A percentile compares a stretch with the other conserved stretches of the same genome.
phyloP scores from a whole-genome alignment of 2,113 vertebrate species.

The Siniperca knerii region DNA sequence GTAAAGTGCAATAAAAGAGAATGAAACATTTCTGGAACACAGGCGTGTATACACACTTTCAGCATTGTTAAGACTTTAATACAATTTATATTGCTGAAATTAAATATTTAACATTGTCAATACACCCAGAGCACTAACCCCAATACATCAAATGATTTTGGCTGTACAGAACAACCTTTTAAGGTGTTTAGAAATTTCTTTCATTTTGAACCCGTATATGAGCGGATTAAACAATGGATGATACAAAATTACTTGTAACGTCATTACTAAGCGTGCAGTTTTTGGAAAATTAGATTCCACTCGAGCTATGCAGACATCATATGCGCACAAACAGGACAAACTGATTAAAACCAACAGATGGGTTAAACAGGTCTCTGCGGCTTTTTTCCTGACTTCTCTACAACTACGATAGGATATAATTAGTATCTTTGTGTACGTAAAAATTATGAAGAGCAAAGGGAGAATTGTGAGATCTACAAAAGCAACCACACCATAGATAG shows the following conservation, averaged over 20 bases:
- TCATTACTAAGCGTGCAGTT: slow-evolving; percentile 35
- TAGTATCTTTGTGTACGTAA: slow-evolving; percentile 50
- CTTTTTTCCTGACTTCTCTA: slow-evolving; percentile 41
- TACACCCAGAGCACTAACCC: no score
- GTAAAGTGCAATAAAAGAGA: no score
- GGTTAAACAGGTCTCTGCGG: slow-evolving; percentile 55
- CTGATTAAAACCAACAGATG: slow-evolving; percentile 51
- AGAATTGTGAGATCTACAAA: neutral
- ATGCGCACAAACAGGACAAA: slow-evolving; percentile 18
- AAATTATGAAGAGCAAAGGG: slow-evolving; percentile 51
- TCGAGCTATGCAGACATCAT: slow-evolving; percentile 15
- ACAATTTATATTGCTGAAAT: no score
- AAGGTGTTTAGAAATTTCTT: slow-evolving; percentile 45
- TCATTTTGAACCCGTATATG: slow-evolving; percentile 60
- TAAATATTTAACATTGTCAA: no score
- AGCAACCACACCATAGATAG: neutral
- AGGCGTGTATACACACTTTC: no score
- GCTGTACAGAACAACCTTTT: slow-evolving; percentile 19
- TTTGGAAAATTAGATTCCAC: slow-evolving; percentile 26
- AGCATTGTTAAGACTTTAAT: no score
- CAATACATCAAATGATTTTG: neutral
- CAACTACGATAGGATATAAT: neutral
- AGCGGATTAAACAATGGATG: slow-evolving; percentile 58
- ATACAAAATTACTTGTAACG: slow-evolving; percentile 35
- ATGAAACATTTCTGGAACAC: no score